Base-by-base conservation (phyloP, 2,797 vertebrate genomes). In the Novumbra hubbsi region DNA sequence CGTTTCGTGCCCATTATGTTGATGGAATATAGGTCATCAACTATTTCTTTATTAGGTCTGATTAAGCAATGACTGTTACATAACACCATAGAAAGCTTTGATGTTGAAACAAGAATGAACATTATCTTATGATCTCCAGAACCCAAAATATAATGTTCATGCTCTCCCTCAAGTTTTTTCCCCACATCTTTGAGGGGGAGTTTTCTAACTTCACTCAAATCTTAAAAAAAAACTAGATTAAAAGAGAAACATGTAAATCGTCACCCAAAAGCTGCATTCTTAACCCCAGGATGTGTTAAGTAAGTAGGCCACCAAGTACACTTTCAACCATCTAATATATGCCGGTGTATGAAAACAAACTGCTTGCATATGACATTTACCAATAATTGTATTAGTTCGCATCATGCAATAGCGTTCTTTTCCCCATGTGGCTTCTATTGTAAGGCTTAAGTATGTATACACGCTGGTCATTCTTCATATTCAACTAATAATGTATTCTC, bases 51-150 rank as follows among this genome's bases (percentile, higher is more conserved):
- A 75, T 50, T 21, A 64, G 30, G 70, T 74, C 30, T 45, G 55
- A 68, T n/a, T 74, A 32, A 68, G 70, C 12, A 52, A 52, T 75
- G 34, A 67, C 1, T 28, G 45, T 75, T 45, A 32, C 17, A 60
- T 49, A 27, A 71, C 62, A 73, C 70, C 16, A 12, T 66, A 27
- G 41, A 49, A 24, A 14, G 28, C 71, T 73, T 66, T 73, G 24
- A 73, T 73, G 28, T 28, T 32, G 2, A 48, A 67, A 71, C 32
- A 3, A 30, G 49, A 76, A 28, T 57, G 16, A 72, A 68, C 11
- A n/a, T 21, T 17, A 11, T 21, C 45, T 63, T 48, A 68, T 27
- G 24, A 74, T 48, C 52, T n/a, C 48, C 72, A 50, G 50, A 73
- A 34, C 32, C 24, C 5, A 24, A 28, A 24, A 19, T 34, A 45